Evolutionary conservation across 1,140 invertebrate species (phyloP).

Genomic region (Drosophila bocqueti): DNA sequence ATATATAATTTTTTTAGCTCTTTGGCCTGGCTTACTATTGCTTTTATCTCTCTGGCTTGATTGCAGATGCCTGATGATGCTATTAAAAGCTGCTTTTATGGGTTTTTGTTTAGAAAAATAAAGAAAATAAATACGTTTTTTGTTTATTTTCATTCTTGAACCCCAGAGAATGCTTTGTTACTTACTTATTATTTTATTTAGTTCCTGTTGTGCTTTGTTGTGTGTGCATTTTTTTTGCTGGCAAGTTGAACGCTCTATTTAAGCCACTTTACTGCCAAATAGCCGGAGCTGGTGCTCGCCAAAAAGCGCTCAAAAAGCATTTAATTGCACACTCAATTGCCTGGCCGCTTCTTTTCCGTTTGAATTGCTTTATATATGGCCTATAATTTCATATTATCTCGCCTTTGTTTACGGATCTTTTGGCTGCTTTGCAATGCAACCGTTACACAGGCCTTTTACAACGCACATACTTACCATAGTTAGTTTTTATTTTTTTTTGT

Average conservation of each 20-base stretch:
- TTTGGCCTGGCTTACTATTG: slow-evolving; percentile 17
- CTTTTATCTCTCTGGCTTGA: slow-evolving; percentile 15
- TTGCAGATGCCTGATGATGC: slow-evolving; percentile 6
- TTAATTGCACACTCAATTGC: slow-evolving; percentile 63
- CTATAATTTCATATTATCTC: slow-evolving; percentile 51
- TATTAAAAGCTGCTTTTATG: not conserved
- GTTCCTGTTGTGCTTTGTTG: slow-evolving; percentile 1
- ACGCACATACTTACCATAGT: not conserved
- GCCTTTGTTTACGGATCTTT: slow-evolving; percentile 44
- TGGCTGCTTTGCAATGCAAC: slow-evolving; percentile 36
- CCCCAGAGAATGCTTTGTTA: not conserved
- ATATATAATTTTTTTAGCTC: slow-evolving; percentile 1
- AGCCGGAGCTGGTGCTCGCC: slow-evolving; percentile 8
- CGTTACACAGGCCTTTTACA: slow-evolving; percentile 37
- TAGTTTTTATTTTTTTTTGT: not conserved
- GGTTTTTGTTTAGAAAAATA: not conserved
- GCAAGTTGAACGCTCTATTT: slow-evolving; percentile 67
- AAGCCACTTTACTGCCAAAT: slow-evolving; percentile 42
- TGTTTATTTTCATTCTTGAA: not conserved
- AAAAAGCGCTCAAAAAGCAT: slow-evolving; percentile 44
- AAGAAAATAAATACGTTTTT: not conserved
- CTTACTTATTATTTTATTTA: not conserved
- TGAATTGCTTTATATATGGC: slow-evolving; percentile 36
- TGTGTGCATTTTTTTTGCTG: slow-evolving; percentile 16
- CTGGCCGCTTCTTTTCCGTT: slow-evolving; percentile 24